Percentiles rank a stretch among this genome's conserved stretches.
Evolutionary conservation across 2,888 invertebrate genomes (phyloP).

Genomic region (Eurytoma californica): DNA sequence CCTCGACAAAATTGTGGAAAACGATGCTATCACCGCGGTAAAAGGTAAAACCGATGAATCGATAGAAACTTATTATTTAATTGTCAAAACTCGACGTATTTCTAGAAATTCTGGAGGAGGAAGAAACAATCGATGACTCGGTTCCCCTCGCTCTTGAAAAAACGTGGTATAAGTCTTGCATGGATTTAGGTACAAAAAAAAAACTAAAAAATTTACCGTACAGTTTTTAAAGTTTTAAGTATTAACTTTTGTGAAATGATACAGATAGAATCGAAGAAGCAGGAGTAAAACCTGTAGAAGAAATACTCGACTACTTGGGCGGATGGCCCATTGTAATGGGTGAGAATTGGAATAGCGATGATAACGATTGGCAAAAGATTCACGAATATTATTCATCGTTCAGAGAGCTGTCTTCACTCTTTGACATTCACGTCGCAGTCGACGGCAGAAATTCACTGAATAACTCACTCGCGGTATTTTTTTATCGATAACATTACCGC

Average conservation of each 20-base stretch:
- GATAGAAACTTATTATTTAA: neutral
- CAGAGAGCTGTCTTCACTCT: slow-evolving; percentile 12
- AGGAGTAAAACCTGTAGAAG: slow-evolving; percentile 26
- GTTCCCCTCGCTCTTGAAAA: slow-evolving; percentile 23
- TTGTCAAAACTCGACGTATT: neutral
- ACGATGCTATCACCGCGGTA: neutral
- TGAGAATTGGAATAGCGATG: slow-evolving; percentile 28
- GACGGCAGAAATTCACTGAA: slow-evolving; percentile 21
- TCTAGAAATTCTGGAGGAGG: slow-evolving; percentile 36
- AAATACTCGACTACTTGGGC: slow-evolving; percentile 21
- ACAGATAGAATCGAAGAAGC: slow-evolving; percentile 34
- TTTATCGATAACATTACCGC: neutral
- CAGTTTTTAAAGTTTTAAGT: neutral
- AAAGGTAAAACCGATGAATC: slow-evolving; percentile 7
- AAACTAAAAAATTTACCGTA: neutral
- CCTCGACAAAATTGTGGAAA: slow-evolving; percentile 16
- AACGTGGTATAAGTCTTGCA: slow-evolving; percentile 28
- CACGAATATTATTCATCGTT: slow-evolving; percentile 19
- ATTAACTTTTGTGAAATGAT: neutral
- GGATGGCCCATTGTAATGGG: slow-evolving; percentile 39
- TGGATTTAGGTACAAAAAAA: slow-evolving; percentile 29
- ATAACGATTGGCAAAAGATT: slow-evolving; percentile 36
- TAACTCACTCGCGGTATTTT: slow-evolving; percentile 3
- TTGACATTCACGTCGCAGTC: slow-evolving; percentile 8
- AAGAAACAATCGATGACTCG: slow-evolving; percentile 1